Base-by-base conservation (phyloP, 2,113 vertebrate genomes). In the Fulica atra region DNA sequence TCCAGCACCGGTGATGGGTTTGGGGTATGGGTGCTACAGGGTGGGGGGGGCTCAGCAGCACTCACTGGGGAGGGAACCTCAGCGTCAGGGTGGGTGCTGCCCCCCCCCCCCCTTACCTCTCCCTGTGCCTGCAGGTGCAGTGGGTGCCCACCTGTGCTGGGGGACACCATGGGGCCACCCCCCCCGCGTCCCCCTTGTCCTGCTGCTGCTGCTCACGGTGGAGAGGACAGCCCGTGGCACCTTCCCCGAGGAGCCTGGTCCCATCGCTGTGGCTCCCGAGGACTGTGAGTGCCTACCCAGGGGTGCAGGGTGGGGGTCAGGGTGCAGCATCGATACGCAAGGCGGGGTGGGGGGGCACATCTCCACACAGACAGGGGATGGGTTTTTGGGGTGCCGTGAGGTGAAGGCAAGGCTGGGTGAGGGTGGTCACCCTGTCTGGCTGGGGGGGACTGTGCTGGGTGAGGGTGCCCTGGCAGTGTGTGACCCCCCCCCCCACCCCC, bases 201-300 rank as follows among this genome's bases (percentile, higher is more conserved):
- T 98, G 64, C 65, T 96, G 96, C 94, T 96, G 90, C 96, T 98
- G 94, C 84, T 98, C 4, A 71, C 63, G 68, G 83, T 10, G 8
- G 35, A 89, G 89, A 89, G 94, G 71, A 81, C 15, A 4, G 86
- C 83, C 11, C 86, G 81, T 0, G 92, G 95, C 40, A 83, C 96
- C 33, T 98, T 98, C 87, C 98, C 98, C 0, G 98, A 98, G 76
- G 98, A 98, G 65, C 97, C 96, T 1, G 96, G 96, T 1, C 98
- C 98, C 50, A 97, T 98, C 16, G 86, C 92, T 1, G 94, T 98
- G 88, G 98, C 98, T 68, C 95, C 97, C 21, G 93, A 89, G 18
- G 97, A 98, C 89, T 98, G 98, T 98, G 95, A 98, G 98, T 97
- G n/a, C 29, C 36, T 63, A 2, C 31, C 28, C 3, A 1, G 71